phyloP scores from a whole-genome alignment of 2,113 vertebrate genomes.

The Haemorhous mexicanus region DNA sequence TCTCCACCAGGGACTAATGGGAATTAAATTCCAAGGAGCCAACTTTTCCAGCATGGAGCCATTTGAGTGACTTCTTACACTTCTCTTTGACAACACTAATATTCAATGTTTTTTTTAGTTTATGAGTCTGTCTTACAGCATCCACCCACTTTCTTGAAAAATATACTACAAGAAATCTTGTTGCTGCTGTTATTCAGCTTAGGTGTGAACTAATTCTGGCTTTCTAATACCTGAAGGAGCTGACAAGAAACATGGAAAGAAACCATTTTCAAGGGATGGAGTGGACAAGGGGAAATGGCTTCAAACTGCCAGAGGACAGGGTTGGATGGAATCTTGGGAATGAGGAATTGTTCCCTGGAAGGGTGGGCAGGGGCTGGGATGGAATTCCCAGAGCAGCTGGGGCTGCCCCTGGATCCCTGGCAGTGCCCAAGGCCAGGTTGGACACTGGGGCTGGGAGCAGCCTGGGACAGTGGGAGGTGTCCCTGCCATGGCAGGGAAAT shows the following conservation, averaged over 20 bases:
- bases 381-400: neutral
- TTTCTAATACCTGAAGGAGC: neutral
- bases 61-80: neutral
- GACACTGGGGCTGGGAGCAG: neutral
- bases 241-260: neutral
- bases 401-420: neutral
- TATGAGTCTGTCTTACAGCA: neutral
- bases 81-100: neutral
- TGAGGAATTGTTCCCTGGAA: accelerated
- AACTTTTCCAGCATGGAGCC: neutral
- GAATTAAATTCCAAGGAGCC: neutral
- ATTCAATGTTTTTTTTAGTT: neutral
- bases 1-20: neutral
- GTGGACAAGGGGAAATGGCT: neutral
- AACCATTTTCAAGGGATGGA: neutral
- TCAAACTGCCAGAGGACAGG: accelerated
- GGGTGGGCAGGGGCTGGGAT: neutral
- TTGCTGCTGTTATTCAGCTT: neutral
- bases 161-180: neutral
- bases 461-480: neutral
- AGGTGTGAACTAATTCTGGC: neutral
- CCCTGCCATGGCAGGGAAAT: accelerated
- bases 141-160: neutral
- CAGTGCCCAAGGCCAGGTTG: neutral
- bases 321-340: accelerated